Conservation (phyloP, 30 jellyfish, hydroid and myxozoan genomes). For the Pelagia noctiluca region DNA sequence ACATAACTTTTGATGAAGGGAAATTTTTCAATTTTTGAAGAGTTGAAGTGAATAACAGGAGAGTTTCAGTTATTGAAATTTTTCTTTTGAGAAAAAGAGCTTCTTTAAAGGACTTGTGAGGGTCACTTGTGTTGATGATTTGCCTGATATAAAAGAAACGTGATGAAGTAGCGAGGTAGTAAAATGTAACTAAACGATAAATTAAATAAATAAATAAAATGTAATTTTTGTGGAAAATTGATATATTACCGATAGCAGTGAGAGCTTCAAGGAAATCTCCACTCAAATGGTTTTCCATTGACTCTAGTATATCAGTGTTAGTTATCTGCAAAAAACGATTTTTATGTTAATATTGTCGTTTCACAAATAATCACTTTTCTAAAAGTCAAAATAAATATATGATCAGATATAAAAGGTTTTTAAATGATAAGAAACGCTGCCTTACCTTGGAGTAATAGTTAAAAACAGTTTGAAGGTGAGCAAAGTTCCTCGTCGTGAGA, state of each 20-base stretch:
- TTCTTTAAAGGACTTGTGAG: too few species aligned
- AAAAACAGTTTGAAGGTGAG: constrained; percentile 75
- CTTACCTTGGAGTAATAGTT: constrained; percentile 75
- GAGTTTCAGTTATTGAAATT: too few species aligned
- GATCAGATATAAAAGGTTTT: neutral
- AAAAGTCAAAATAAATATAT: neutral
- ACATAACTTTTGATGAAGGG: too few species aligned
- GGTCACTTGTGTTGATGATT: too few species aligned
- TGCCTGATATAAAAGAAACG: too few species aligned
- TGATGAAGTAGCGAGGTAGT: too few species aligned
- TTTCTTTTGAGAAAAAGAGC: too few species aligned
- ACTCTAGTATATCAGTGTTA: constrained; percentile 84
- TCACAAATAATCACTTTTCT: neutral
- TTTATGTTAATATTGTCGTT: neutral
- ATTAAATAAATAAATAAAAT: too few species aligned
- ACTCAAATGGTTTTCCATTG: constrained; percentile 73
- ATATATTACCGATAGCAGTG: constrained; percentile 86
- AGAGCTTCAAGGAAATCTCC: constrained; percentile 89
- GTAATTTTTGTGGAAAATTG: too few species aligned
- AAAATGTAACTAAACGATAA: too few species aligned
- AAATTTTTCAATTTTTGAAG: too few species aligned
- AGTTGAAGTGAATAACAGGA: too few species aligned
- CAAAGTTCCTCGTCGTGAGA: constrained; percentile 75
- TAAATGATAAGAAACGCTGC: neutral
- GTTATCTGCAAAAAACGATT: constrained; percentile 57